phyloP scores from a whole-genome alignment of 2,888 invertebrate genomes.

The Pristionchus fissidentatus region DNA sequence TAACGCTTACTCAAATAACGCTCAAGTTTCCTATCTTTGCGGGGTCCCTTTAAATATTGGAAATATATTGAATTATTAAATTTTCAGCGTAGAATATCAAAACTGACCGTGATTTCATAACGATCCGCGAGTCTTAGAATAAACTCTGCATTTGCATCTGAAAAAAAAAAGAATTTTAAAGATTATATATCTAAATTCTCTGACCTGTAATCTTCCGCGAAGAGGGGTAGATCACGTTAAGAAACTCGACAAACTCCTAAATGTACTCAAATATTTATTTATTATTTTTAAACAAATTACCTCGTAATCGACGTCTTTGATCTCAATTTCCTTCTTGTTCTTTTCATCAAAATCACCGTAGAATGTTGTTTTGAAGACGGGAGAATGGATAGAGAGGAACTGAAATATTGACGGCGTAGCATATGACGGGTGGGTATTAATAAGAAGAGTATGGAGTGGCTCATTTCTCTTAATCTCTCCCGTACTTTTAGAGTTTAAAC shows the following conservation, averaged over 20 bases:
- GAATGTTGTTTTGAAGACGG: background rate
- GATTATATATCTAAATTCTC: background rate
- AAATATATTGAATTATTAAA: too few species aligned
- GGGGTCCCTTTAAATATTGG: too few species aligned
- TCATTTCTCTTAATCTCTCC: too few species aligned
- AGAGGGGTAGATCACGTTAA: background rate
- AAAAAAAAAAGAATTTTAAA: background rate
- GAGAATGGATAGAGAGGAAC: slow-evolving; percentile 24
- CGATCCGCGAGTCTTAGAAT: too few species aligned
- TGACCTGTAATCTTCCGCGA: background rate
- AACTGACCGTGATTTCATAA: too few species aligned
- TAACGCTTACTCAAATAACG: too few species aligned
- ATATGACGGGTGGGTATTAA: background rate
- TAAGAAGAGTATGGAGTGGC: too few species aligned
- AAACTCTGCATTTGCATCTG: too few species aligned
- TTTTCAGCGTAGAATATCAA: too few species aligned
- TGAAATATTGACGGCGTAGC: background rate
- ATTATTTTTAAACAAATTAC: background rate
- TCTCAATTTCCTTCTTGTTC: background rate
- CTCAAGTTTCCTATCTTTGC: too few species aligned
- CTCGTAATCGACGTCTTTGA: background rate
- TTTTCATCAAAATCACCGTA: background rate
- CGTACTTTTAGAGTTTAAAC: too few species aligned
- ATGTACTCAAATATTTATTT: background rate
- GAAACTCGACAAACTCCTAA: background rate